These are phyloP conservation scores for Enteromius fasciolatus DNA, from an alignment of 2,797 vertebrate genomes.

Conservation along the genomic window DNA sequence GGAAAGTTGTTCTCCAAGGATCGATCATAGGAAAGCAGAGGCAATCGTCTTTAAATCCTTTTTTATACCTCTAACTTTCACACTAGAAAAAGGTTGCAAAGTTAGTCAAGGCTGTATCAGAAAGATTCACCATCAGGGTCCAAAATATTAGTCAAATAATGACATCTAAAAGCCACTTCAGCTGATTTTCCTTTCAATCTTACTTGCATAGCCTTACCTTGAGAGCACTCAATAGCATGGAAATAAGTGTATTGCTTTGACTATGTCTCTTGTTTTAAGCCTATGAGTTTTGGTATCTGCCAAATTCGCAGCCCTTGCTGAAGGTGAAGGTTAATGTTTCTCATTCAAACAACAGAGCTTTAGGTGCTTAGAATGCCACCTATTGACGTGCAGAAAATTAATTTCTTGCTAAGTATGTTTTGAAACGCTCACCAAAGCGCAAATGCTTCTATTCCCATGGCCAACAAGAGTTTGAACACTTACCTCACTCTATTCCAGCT, in stretches of 20 bases:
- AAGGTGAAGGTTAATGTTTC: conserved; percentile 51
- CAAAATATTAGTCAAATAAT: conserved; percentile 39
- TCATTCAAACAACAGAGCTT: conserved; percentile 30
- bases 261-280: conserved; percentile 22
- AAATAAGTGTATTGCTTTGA: conserved; percentile 51
- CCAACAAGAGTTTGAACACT: conserved; percentile 44
- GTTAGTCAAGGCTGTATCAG: conserved; percentile 41
- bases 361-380: conserved; percentile 39
- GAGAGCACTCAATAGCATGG: conserved; percentile 36
- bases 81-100: conserved; percentile 26
- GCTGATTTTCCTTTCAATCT: conserved; percentile 49
- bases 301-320: conserved; percentile 27
- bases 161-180: conserved; percentile 48
- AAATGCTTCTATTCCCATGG: conserved; percentile 31
- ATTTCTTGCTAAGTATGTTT: conserved; percentile 43
- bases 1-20: conserved; percentile 70
- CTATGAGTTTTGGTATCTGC: conserved; percentile 38
- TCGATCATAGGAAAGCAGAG: conserved; percentile 57
- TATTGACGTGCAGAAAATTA: conserved; percentile 23
- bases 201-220: conserved; percentile 37
- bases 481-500: conserved; percentile 22
- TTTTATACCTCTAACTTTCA: conserved; percentile 14
- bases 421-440: conserved; percentile 24
- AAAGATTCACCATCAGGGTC: conserved; percentile 21
- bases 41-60: conserved; percentile 31